Conservation (phyloP, 2,888 invertebrate species). For the Tortricodes alternella region DNA sequence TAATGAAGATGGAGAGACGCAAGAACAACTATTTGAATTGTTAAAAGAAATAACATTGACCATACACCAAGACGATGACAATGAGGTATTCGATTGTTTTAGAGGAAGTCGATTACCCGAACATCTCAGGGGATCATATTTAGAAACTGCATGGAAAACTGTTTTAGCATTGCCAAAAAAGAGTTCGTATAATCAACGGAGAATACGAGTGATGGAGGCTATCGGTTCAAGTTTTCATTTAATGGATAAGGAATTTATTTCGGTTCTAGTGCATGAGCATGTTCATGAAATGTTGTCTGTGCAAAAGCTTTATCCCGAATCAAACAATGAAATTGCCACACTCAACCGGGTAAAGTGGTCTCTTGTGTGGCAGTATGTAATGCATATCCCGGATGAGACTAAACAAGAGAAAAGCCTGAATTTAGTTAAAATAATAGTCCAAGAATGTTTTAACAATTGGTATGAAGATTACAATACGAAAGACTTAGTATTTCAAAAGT, state of each 20-base stretch:
- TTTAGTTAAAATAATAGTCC: slow-evolving; percentile 37
- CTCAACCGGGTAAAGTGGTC: slow-evolving; percentile 45
- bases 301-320: slow-evolving; percentile 30
- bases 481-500: slow-evolving; percentile 33
- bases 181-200: slow-evolving; percentile 38
- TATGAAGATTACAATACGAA: slow-evolving; percentile 29
- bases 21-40: slow-evolving; percentile 45
- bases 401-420: slow-evolving; percentile 34
- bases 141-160: slow-evolving; percentile 47
- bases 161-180: slow-evolving; percentile 46
- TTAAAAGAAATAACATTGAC: slow-evolving; percentile 47
- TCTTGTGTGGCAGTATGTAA: slow-evolving; percentile 39
- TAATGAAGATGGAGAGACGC: slow-evolving; percentile 31
- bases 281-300: slow-evolving; percentile 39
- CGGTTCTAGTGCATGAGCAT: slow-evolving; percentile 45
- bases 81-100: slow-evolving; percentile 45
- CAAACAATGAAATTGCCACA: slow-evolving; percentile 16
- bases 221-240: slow-evolving; percentile 39
- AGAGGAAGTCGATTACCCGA: slow-evolving; percentile 39
- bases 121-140: slow-evolving; percentile 39
- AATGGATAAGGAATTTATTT: slow-evolving; percentile 43
- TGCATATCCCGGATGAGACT: slow-evolving; percentile 32
- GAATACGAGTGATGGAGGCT: slow-evolving; percentile 36
- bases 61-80: slow-evolving; percentile 51
- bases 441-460: slow-evolving; percentile 39